phyloP scores from a whole-genome alignment of 2,888 invertebrate genomes.

The Amorpha juglandis region DNA sequence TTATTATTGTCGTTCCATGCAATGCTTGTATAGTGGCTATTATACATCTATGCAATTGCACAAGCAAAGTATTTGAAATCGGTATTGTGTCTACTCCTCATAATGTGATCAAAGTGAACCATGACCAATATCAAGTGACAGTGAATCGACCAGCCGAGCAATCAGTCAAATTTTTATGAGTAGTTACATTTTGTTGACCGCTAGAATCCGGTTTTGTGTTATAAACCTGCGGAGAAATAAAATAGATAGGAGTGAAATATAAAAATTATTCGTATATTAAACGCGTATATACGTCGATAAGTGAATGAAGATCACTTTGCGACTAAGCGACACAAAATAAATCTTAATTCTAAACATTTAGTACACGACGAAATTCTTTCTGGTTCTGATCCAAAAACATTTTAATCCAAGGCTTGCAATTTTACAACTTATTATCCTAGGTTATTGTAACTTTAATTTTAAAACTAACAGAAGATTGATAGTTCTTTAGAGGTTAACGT shows the following conservation, averaged over 20 bases:
- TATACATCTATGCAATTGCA: conserved; percentile 67
- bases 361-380: conserved; percentile 32
- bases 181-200: conserved; percentile 85
- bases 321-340: conserved; percentile 70
- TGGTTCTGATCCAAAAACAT: conserved; percentile 1
- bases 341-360: conserved; percentile 49
- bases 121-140: conserved; percentile 78
- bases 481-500: too few species aligned
- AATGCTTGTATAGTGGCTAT: conserved; percentile 57
- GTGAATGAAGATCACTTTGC: conserved; percentile 65
- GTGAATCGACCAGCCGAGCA: conserved; percentile 81
- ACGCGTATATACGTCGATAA: conserved; percentile 63
- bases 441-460: too few species aligned
- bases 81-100: conserved; percentile 70
- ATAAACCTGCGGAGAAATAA: conserved; percentile 84
- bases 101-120: conserved; percentile 75
- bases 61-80: conserved; percentile 68
- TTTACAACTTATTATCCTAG: too few species aligned
- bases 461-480: too few species aligned
- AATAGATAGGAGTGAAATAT: conserved; percentile 78
- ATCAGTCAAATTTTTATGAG: conserved; percentile 68
- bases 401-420: background rate
- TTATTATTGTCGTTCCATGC: conserved; percentile 56
- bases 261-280: conserved; percentile 57
- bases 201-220: conserved; percentile 84